Evolutionary conservation across 2,888 invertebrate genomes (phyloP).

Genomic region (Bellardia pandia): DNA sequence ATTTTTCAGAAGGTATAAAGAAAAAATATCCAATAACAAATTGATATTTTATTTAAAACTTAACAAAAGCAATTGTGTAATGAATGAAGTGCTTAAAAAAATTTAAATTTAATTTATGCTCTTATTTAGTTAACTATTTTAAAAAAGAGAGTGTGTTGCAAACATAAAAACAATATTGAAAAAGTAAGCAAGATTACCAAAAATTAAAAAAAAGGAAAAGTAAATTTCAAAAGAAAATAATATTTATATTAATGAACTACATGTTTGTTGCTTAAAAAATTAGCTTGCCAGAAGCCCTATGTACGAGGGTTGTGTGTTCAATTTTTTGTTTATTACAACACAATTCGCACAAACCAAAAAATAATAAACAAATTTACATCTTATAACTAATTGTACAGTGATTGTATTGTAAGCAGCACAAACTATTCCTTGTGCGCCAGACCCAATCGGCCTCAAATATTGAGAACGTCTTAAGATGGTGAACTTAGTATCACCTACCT

Average conservation of each 20-base stretch:
- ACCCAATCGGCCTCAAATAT: constrained; percentile 98
- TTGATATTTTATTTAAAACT: no score
- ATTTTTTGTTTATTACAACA: no score
- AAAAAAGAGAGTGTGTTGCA: constrained; percentile 2
- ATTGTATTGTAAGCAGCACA: constrained; percentile 84
- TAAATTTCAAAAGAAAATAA: neutral
- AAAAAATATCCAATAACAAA: neutral
- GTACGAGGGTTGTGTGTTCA: constrained; percentile 1
- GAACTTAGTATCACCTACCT: constrained; percentile 99
- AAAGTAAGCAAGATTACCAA: neutral
- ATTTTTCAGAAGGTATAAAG: constrained; percentile 82
- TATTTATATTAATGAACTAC: neutral
- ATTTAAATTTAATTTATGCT: neutral
- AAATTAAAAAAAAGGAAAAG: neutral
- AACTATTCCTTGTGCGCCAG: constrained; percentile 99
- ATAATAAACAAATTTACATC: no score
- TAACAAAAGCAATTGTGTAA: neutral
- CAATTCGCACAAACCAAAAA: no score
- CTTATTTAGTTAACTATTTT: neutral
- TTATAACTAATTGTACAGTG: no score
- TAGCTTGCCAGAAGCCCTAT: neutral
- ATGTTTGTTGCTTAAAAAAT: neutral
- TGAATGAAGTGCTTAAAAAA: neutral
- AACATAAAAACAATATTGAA: constrained; percentile 4
- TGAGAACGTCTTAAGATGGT: constrained; percentile 99